Evolutionary conservation across 2,797 vertebrate genomes (phyloP).

Genomic region (Heliangelus exortis): DNA sequence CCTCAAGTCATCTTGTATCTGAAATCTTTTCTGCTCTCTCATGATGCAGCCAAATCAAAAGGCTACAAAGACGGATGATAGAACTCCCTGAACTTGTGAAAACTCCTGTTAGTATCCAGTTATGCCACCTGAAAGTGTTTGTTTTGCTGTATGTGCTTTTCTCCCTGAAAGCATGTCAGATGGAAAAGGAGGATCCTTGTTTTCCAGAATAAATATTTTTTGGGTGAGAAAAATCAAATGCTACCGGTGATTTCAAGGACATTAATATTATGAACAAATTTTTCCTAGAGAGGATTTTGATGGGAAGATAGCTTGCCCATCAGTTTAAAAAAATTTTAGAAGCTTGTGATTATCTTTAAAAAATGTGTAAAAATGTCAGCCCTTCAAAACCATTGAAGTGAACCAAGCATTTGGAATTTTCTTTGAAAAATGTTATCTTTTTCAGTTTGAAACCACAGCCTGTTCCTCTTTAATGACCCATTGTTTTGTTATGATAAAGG

Average conservation of each 20-base stretch:
- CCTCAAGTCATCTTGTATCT: not conserved
- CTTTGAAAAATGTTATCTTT: not conserved
- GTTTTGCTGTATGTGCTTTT: not conserved
- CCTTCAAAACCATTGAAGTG: not conserved
- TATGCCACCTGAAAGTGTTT: not conserved
- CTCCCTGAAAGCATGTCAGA: not conserved
- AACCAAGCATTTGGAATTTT: slow-evolving; percentile 17
- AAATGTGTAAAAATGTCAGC: not conserved
- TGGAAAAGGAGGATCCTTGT: not conserved
- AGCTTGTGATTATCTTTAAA: not conserved
- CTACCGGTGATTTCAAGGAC: not conserved
- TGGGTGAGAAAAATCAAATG: not conserved
- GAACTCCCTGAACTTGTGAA: not conserved
- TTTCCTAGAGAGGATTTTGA: not conserved
- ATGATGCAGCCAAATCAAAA: not conserved
- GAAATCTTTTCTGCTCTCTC: not conserved
- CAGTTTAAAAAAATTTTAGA: not conserved
- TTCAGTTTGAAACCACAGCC: slow-evolving; percentile 32
- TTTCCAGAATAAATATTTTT: not conserved
- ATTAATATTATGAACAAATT: not conserved
- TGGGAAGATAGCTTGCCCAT: not conserved
- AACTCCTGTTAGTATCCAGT: not conserved
- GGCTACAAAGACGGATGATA: not conserved
- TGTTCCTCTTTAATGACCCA: slow-evolving; percentile 16
- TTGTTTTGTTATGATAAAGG: not conserved